Base-by-base conservation (phyloP, 2,797 vertebrate species). In the Heterohyrax brucei region DNA sequence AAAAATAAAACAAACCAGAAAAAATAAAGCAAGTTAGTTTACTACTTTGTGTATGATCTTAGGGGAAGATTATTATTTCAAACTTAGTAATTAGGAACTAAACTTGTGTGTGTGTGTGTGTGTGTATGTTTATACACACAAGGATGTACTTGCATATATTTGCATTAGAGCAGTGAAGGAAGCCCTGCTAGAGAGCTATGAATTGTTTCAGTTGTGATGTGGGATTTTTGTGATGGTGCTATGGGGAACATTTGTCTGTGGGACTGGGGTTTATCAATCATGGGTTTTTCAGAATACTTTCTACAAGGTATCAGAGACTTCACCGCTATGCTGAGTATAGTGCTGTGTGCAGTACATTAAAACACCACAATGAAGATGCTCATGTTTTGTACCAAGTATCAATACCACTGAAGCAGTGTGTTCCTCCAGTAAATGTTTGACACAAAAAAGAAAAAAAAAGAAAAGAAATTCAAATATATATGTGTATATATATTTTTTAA, bases 51-150 rank as follows among this genome's bases (percentile, higher is more conserved):
- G 7, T 70, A 56, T 44, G 19, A 82, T 30, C n/a, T 73, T 70
- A 21, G 21, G 39, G n/a, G 44, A 22, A n/a, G 18, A 70, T 88
- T 62, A 61, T 0, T 73, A 78, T 56, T 19, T 48, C 70, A 79
- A 89, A 77, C 22, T 70, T n/a, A 91, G 13, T 76, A 90, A 73
- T 68, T 91, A 84, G 22, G 19, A 64, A 48, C 66, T 80, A 80
- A 68, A 26, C 12, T 33, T 75, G 30, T 53, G 24, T 4, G 39
- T 28, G 48, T n/a, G 61, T 28, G 22, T 68, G 30, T 16, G 13
- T 53, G 50, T 53, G 13, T 53, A 53, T 53, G 13, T 53, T 8
- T 13, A 53, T 53, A 22, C 64, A 39, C 39, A 39, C 39, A 39
- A 39, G 39, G 39, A 39, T 39, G 39, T 39, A 39, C 39, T 39